Conservation (phyloP, 2,888 invertebrate species). For the Xanthia icteritia region DNA sequence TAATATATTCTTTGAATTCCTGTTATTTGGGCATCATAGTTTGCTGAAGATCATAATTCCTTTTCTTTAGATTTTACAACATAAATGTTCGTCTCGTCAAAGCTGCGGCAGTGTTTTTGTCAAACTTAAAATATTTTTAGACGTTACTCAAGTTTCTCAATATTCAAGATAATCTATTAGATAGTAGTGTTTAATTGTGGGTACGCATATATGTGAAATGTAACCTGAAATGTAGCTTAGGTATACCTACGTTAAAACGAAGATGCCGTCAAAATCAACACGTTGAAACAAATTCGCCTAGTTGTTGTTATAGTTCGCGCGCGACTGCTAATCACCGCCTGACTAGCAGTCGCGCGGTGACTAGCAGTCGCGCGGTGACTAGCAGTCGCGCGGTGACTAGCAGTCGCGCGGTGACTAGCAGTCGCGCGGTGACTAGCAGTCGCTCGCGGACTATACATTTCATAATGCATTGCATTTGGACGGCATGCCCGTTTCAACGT, state of each 20-base stretch:
- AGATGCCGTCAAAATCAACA: background rate
- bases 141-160: no score
- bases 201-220: background rate
- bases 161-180: background rate
- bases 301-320: background rate
- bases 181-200: background rate
- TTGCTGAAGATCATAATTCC: no score
- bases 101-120: background rate
- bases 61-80: background rate
- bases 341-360: no score
- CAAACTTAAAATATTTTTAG: background rate
- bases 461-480: background rate
- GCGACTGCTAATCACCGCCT: no score
- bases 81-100: background rate
- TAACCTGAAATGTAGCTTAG: background rate
- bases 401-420: no score
- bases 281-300: background rate
- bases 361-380: no score
- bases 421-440: no score
- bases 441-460: background rate
- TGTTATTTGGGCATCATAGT: background rate
- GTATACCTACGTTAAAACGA: background rate
- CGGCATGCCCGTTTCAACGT: background rate
- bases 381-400: no score
- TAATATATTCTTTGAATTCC: background rate